phyloP scores from a whole-genome alignment of 2,113 vertebrate genomes.

The Apteryx owenii region DNA sequence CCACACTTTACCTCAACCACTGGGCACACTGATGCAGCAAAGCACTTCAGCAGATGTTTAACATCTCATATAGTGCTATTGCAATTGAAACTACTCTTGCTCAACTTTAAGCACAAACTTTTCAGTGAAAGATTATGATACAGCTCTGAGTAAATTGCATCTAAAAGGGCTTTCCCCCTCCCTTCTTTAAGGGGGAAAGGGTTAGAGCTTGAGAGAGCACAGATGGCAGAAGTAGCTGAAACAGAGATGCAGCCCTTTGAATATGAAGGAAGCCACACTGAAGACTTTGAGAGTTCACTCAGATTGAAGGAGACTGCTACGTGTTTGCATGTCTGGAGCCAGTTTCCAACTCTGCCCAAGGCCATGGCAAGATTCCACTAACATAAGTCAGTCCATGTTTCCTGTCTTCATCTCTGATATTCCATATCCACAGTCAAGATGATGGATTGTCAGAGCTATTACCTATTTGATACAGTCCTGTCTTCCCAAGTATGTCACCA shows the following conservation, averaged over 20 bases:
- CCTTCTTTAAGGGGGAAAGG: background rate
- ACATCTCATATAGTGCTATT: accelerated
- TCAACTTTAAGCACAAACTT: background rate
- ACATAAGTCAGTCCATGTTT: background rate
- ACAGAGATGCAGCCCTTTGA: background rate
- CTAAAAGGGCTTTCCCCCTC: background rate
- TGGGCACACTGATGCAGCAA: background rate
- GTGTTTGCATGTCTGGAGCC: accelerated
- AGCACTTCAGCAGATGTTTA: background rate
- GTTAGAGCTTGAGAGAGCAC: background rate
- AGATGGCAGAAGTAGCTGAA: background rate
- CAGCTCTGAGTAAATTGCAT: background rate
- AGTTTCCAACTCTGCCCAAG: background rate
- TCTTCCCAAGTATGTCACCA: background rate
- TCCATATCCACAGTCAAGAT: background rate
- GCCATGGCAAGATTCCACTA: background rate
- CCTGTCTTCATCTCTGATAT: background rate
- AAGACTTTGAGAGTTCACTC: background rate
- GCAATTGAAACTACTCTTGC: background rate
- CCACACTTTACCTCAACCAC: background rate
- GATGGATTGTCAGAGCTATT: background rate
- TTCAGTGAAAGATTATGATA: background rate
- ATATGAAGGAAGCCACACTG: accelerated
- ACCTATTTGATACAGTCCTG: background rate
- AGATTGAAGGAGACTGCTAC: background rate